Percentiles rank a stretch among this genome's conserved stretches.
phyloP scores from a whole-genome alignment of 2,888 invertebrate genomes.

The Parasteatoda lunata region DNA sequence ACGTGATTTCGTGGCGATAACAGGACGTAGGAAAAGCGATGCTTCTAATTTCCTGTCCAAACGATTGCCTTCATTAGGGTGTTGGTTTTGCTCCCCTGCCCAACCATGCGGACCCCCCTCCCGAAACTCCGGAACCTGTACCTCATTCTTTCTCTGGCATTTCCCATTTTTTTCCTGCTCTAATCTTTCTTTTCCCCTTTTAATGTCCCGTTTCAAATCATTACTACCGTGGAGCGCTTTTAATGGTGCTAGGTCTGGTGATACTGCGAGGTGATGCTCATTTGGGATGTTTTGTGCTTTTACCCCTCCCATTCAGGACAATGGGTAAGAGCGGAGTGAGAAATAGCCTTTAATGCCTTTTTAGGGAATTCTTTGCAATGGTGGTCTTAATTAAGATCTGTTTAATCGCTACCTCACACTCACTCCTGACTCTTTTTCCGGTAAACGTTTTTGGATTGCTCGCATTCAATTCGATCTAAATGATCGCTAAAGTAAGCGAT shows the following conservation, averaged over 20 bases:
- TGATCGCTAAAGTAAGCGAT: conserved; percentile 1
- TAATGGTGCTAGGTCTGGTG: background rate
- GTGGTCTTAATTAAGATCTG: conserved; percentile 56
- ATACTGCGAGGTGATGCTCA: background rate
- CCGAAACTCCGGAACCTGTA: background rate
- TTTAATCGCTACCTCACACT: conserved; percentile 40
- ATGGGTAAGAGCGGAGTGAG: background rate
- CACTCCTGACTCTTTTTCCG: conserved; percentile 15
- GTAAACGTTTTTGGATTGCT: conserved; percentile 63
- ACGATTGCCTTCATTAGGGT: conserved; percentile 66
- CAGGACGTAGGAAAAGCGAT: conserved; percentile 47
- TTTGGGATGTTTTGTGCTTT: conserved; percentile 9
- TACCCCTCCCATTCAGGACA: background rate
- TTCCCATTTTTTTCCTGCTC: background rate
- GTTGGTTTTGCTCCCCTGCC: conserved; percentile 52
- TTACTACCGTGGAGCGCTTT: conserved; percentile 1
- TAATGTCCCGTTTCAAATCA: conserved; percentile 47
- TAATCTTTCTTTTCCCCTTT: conserved; percentile 12
- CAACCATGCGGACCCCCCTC: conserved; percentile 9
- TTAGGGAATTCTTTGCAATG: background rate
- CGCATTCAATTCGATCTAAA: background rate
- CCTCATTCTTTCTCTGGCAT: background rate
- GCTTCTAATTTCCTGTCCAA: conserved; percentile 68
- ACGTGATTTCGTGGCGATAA: conserved; percentile 23
- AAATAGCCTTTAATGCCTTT: conserved; percentile 37